Conservation (phyloP, 2,113 vertebrate genomes). For the Pseudorasbora parva region DNA sequence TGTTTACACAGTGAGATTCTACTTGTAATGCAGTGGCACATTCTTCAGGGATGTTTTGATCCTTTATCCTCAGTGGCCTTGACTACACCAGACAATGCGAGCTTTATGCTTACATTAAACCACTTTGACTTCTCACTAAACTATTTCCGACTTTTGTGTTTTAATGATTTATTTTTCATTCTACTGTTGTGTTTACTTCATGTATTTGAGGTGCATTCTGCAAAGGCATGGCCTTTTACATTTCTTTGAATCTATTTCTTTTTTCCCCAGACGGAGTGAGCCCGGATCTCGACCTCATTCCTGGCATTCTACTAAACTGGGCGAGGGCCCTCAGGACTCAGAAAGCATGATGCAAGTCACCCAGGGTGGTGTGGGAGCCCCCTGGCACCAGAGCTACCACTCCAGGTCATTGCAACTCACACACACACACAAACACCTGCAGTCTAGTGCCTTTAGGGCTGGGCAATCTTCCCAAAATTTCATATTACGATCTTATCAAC, state of each 20-base stretch:
- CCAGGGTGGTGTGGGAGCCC: conserved; percentile 81
- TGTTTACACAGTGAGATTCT: neutral
- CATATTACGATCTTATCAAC: too few relatives aligned
- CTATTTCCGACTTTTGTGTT: neutral
- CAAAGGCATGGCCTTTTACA: neutral
- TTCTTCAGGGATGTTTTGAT: conserved; percentile 7
- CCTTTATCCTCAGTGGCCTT: neutral
- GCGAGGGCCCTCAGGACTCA: conserved; percentile 75
- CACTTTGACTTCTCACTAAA: neutral
- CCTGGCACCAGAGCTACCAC: conserved; percentile 89
- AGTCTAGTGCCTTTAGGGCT: neutral
- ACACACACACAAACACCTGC: neutral
- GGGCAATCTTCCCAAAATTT: too few relatives aligned
- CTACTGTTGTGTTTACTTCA: neutral
- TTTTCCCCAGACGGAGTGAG: conserved; percentile 79
- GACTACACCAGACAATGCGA: neutral
- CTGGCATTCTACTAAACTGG: conserved; percentile 89
- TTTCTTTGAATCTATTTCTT: neutral
- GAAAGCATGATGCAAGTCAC: conserved; percentile 91
- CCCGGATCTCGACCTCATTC: conserved; percentile 85
- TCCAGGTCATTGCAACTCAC: conserved; percentile 80
- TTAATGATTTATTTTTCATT: neutral
- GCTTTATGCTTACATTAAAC: conserved; percentile 1
- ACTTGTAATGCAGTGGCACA: neutral
- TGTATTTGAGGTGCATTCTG: neutral